These are phyloP conservation scores for Chrysopa pallens DNA, from an alignment of 1,140 invertebrate genomes.

Conservation along the genomic window DNA sequence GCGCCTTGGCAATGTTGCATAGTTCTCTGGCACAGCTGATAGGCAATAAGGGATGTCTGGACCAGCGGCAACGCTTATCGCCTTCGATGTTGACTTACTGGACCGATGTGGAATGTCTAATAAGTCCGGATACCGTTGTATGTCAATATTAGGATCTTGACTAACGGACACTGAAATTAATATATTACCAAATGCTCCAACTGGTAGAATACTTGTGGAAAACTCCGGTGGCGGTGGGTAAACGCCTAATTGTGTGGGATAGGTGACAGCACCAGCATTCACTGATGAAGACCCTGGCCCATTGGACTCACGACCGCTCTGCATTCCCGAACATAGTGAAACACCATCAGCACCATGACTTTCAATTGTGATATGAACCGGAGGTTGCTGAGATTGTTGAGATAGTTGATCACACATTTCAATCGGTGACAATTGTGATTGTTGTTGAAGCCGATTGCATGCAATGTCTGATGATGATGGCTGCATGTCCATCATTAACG, in stretches of 20 bases:
- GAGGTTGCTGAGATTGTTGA: conserved; percentile 27
- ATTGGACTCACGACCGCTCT: conserved; percentile 9
- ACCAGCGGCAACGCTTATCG: conserved; percentile 13
- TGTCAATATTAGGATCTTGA: conserved; percentile 39
- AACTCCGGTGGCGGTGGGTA: conserved; percentile 46
- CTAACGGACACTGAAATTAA: conserved; percentile 56
- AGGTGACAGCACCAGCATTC: conserved; percentile 11
- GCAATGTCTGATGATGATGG: conserved; percentile 10
- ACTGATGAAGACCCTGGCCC: conserved; percentile 14
- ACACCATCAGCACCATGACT: conserved; percentile 32
- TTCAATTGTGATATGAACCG: conserved; percentile 63
- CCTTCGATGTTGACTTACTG: conserved; percentile 24
- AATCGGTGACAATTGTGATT: conserved; percentile 9
- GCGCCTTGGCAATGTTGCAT: conserved; percentile 24
- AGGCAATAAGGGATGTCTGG: conserved; percentile 13
- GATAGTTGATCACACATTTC: conserved; percentile 21
- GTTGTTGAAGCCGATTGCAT: conserved; percentile 20
- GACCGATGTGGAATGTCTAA: conserved; percentile 47
- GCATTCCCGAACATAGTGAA: conserved; percentile 9
- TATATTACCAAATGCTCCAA: conserved; percentile 47
- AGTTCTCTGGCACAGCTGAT: conserved; percentile 23
- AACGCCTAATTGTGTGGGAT: conserved; percentile 17
- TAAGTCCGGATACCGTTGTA: conserved; percentile 53
- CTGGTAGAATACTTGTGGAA: conserved; percentile 36
- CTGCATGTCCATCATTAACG: conserved; percentile 18